phyloP scores from a whole-genome alignment of 2,888 invertebrate species.

The Zaprionus bogoriensis region DNA sequence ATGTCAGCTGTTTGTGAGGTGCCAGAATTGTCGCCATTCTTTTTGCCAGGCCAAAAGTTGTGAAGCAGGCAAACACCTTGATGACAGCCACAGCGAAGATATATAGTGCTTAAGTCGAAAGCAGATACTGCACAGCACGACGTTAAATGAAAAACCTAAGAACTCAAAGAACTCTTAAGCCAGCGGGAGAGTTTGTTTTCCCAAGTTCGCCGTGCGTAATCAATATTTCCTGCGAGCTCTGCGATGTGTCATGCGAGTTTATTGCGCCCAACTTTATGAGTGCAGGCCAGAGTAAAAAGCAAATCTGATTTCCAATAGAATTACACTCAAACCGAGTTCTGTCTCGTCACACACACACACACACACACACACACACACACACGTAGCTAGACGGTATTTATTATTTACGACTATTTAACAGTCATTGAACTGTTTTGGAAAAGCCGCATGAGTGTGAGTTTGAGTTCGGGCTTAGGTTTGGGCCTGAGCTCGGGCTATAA shows the following conservation, averaged over 20 bases:
- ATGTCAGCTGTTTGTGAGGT: conserved; percentile 51
- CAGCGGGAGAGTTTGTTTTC: background rate
- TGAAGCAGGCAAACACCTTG: conserved; percentile 6
- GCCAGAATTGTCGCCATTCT: conserved; percentile 47
- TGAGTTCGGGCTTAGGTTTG: too few relatives aligned
- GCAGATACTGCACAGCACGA: background rate
- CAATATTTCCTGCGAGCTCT: too few relatives aligned
- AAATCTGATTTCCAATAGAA: conserved; percentile 1
- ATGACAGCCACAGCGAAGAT: background rate
- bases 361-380: background rate
- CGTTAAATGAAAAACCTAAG: background rate
- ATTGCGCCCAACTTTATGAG: background rate
- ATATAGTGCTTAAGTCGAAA: background rate
- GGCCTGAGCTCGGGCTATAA: conserved; percentile 55
- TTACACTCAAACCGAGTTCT: background rate
- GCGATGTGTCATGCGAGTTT: too few relatives aligned
- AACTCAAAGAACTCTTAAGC: too few relatives aligned
- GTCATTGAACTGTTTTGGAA: conserved; percentile 63
- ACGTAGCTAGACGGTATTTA: conserved; percentile 9
- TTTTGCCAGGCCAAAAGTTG: conserved; percentile 20
- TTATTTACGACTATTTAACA: conserved; percentile 68
- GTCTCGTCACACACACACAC: background rate
- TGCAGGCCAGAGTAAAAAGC: background rate
- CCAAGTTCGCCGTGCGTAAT: background rate
- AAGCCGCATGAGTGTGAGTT: conserved; percentile 27